Evolutionary conservation across 2,113 vertebrate species (phyloP).

Genomic region (Emydura subglobosa): DNA sequence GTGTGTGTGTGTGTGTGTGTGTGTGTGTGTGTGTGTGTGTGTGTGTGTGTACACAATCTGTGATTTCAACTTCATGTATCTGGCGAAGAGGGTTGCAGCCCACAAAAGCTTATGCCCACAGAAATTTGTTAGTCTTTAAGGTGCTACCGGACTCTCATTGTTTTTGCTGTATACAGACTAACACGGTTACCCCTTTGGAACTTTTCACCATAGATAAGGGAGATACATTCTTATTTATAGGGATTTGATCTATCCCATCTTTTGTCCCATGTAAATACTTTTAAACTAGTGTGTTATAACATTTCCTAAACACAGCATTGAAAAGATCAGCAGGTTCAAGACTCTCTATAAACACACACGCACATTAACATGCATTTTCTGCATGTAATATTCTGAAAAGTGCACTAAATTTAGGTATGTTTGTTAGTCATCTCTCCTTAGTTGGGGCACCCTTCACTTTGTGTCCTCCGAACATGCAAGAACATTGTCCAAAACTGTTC

Average conservation of each 20-base stretch:
- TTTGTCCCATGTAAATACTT: background rate
- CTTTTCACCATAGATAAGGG: background rate
- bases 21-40: too few relatives aligned
- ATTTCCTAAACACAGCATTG: background rate
- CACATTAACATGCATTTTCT: background rate
- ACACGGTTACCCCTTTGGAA: too few relatives aligned
- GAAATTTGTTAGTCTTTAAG: too few relatives aligned
- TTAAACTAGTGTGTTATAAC: background rate
- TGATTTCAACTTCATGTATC: too few relatives aligned
- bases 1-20: too few relatives aligned
- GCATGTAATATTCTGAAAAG: slow-evolving; percentile 5
- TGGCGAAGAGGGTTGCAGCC: too few relatives aligned
- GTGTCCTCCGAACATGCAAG: slow-evolving; percentile 2
- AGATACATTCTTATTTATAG: background rate
- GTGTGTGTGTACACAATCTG: too few relatives aligned
- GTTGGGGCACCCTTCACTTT: slow-evolving; percentile 1
- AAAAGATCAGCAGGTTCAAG: slow-evolving; percentile 10
- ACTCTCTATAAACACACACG: background rate
- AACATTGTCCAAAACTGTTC: background rate
- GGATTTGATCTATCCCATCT: background rate
- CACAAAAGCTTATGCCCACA: too few relatives aligned
- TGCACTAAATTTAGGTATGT: background rate
- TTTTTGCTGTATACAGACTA: too few relatives aligned
- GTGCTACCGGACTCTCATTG: too few relatives aligned
- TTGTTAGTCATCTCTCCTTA: slow-evolving; percentile 43